Conservation (phyloP, 2,888 invertebrate species). For the Tortricodes alternella region DNA sequence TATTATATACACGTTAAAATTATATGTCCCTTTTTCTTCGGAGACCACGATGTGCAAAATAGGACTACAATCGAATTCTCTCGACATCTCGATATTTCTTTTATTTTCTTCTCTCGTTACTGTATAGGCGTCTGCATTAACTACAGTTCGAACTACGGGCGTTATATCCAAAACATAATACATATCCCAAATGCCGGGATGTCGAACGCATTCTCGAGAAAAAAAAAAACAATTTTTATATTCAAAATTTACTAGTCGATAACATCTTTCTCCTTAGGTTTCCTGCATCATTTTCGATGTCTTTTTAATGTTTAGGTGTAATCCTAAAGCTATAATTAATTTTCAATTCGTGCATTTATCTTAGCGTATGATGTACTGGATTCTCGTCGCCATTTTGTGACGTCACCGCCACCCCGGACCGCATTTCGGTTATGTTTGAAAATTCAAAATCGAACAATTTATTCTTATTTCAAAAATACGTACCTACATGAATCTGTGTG, state of each 20-base stretch:
- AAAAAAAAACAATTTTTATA: constrained; percentile 74
- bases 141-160: constrained; percentile 24
- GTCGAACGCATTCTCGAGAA: constrained; percentile 63
- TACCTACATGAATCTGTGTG: constrained; percentile 73
- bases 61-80: constrained; percentile 52
- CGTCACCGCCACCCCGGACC: constrained; percentile 69
- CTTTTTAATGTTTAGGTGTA: constrained; percentile 70
- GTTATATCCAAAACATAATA: constrained; percentile 59
- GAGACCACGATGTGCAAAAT: constrained; percentile 74
- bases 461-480: constrained; percentile 45
- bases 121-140: constrained; percentile 23
- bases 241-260: constrained; percentile 80
- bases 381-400: constrained; percentile 58
- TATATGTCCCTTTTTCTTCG: constrained; percentile 76
- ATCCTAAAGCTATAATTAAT: constrained; percentile 42
- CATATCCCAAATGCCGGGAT: constrained; percentile 75
- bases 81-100: constrained; percentile 69
- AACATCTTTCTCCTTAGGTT: constrained; percentile 68
- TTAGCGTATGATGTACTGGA: constrained; percentile 44
- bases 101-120: constrained; percentile 40
- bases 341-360: constrained; percentile 76
- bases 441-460: constrained; percentile 65
- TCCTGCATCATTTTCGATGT: constrained; percentile 73
- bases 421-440: constrained; percentile 65
- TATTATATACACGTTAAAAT: constrained; percentile 79